Conservation (phyloP, 35 echinoderm and acorn worm species). For the Heliocidaris tuberculata region DNA sequence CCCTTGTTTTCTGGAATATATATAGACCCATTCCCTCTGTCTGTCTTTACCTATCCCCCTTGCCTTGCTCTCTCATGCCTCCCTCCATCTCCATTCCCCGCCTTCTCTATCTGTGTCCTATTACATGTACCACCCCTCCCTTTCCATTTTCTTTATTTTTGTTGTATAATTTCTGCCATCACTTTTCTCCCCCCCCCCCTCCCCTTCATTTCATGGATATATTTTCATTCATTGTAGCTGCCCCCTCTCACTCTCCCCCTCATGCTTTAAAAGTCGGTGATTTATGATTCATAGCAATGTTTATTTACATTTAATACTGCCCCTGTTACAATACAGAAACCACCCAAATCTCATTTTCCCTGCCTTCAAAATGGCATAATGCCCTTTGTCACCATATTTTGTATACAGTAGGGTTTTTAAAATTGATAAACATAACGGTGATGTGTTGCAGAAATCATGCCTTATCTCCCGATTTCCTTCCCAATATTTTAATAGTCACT, state of each 20-base stretch:
- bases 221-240: background rate
- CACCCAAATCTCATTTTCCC: conserved; percentile 7
- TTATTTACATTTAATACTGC: conserved; percentile 40
- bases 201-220: background rate
- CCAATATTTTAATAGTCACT: background rate
- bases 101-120: background rate
- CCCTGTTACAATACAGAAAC: conserved; percentile 4
- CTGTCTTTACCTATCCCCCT: background rate
- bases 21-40: background rate
- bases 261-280: background rate
- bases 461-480: background rate
- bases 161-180: background rate
- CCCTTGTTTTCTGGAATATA: no score
- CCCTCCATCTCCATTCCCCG: background rate
- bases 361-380: background rate
- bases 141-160: background rate
- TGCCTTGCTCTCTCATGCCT: background rate
- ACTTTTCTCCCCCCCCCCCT: background rate
- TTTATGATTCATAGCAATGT: conserved; percentile 46
- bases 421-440: conserved; percentile 49
- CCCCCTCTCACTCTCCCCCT: background rate
- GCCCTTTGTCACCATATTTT: conserved; percentile 22
- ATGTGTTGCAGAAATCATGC: conserved; percentile 34
- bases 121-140: background rate
- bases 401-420: conserved; percentile 19